These are phyloP conservation scores for Lysandra coridon DNA, from an alignment of 2,888 invertebrate species.

Conservation along the genomic window DNA sequence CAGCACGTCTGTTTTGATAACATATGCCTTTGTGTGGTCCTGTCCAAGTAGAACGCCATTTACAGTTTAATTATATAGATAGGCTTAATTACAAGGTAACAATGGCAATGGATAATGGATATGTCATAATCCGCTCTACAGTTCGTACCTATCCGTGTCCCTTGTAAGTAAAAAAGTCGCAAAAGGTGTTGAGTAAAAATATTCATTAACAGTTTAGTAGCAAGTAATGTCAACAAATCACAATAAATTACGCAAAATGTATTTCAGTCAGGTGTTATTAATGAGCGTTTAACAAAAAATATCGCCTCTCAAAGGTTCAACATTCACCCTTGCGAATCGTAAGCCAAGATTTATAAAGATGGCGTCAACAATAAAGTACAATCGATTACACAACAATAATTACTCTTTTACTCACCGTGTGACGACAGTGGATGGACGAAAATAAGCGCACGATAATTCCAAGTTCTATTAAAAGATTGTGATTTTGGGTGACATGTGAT, in stretches of 20 bases:
- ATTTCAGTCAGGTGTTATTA: neutral
- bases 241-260: neutral
- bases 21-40: slow-evolving; percentile 22
- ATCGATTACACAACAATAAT: slow-evolving; percentile 18
- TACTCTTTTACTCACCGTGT: slow-evolving; percentile 15
- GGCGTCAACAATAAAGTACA: slow-evolving; percentile 18
- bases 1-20: slow-evolving; percentile 27
- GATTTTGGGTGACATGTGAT: slow-evolving; percentile 21
- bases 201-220: neutral
- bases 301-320: neutral
- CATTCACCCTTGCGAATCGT: neutral
- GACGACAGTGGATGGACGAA: slow-evolving; percentile 11
- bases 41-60: neutral
- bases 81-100: neutral
- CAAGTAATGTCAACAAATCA: neutral
- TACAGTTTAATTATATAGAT: neutral
- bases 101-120: neutral
- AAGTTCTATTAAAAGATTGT: slow-evolving; percentile 14
- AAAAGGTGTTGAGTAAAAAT: too few relatives aligned
- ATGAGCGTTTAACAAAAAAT: neutral
- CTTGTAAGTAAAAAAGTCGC: neutral
- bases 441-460: slow-evolving; percentile 10
- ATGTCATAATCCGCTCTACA: neutral
- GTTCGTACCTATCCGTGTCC: neutral
- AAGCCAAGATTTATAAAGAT: neutral